Base-by-base conservation (phyloP, 2,113 vertebrate genomes). In the Ardeotis arabs region DNA sequence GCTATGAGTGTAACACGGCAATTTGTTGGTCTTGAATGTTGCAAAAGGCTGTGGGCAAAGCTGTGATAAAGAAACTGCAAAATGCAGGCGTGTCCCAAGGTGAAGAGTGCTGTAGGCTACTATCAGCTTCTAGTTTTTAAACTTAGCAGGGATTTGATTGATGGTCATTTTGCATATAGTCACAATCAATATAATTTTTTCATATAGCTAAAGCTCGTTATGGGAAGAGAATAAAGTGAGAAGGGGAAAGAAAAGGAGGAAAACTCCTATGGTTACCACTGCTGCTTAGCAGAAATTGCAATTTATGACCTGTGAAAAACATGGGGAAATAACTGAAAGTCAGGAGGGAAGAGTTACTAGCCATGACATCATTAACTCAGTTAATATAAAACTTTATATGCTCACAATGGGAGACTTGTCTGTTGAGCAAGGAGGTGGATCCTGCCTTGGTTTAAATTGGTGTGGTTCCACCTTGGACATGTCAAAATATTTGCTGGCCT, bases 281-380 rank as follows among this genome's bases (percentile, higher is more conserved):
- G 62, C 77, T 87, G 62, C 56, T 84, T 68, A 89, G 58, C 79
- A 84, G 69, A 87, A 75, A 35, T 60, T 73, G 55, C 27, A 47
- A n/a, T 95, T 93, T 95, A 83, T 70, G 74, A 68, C 41, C 58
- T 90, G 62, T 91, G 91, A 80, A 82, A 94, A 95, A 84, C 47
- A 23, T 0, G 2, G 47, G 49, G 58, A 89, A 97, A 64, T 91
- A 79, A 82, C 45, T 75, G 84, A 44, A 62, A 91, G 52, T 87
- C 60, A 68, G 76, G 84, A 77, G 60, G 64, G 84, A 91, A 89
- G 91, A 94, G 80, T 87, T 96, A 89, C 87, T 89, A 89, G 91
- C 87, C 81, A 69, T 87, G 84, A 62, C 62, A 50, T 82, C 74
- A 82, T 76, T 79, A 95, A 60, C 14, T 74, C 69, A 45, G 73